Evolutionary conservation across 2,113 vertebrate genomes (phyloP).

Genomic region (Lepisosteus oculatus): DNA sequence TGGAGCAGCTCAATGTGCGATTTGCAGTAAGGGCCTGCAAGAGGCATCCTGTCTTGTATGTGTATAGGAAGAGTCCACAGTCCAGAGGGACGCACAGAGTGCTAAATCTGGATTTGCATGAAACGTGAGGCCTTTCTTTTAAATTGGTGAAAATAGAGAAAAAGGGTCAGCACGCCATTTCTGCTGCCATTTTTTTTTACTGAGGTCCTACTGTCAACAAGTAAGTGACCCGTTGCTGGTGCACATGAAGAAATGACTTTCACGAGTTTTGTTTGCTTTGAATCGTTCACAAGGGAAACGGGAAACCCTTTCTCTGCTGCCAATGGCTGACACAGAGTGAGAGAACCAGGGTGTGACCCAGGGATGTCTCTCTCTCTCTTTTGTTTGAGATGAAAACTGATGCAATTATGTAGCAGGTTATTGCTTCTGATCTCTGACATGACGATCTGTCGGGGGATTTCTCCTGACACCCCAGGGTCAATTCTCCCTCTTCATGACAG

Average conservation of each 20-base stretch:
- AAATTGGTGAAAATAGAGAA: too few relatives aligned
- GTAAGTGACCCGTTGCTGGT: too few relatives aligned
- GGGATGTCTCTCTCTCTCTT: background rate
- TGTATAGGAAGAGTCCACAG: background rate
- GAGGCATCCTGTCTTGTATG: background rate
- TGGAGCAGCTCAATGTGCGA: slow-evolving; percentile 7
- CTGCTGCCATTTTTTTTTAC: too few relatives aligned
- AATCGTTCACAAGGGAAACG: too few relatives aligned
- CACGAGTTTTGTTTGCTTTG: too few relatives aligned
- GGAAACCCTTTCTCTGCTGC: too few relatives aligned
- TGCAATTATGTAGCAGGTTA: slow-evolving; percentile 47
- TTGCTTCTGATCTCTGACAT: slow-evolving; percentile 51
- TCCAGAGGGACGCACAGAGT: background rate
- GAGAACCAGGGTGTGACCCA: too few relatives aligned
- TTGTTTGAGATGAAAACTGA: background rate
- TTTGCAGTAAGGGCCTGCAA: background rate
- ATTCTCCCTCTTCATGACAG: slow-evolving; percentile 43
- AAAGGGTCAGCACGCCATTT: too few relatives aligned
- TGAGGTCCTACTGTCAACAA: too few relatives aligned
- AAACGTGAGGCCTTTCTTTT: too few relatives aligned
- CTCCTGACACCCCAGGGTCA: slow-evolving; percentile 53
- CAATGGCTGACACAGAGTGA: too few relatives aligned
- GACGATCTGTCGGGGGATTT: slow-evolving; percentile 53
- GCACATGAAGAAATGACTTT: too few relatives aligned
- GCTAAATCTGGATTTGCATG: background rate